These are phyloP conservation scores for Menidia menidia DNA, from an alignment of 2,797 vertebrate species.

Conservation along the genomic window DNA sequence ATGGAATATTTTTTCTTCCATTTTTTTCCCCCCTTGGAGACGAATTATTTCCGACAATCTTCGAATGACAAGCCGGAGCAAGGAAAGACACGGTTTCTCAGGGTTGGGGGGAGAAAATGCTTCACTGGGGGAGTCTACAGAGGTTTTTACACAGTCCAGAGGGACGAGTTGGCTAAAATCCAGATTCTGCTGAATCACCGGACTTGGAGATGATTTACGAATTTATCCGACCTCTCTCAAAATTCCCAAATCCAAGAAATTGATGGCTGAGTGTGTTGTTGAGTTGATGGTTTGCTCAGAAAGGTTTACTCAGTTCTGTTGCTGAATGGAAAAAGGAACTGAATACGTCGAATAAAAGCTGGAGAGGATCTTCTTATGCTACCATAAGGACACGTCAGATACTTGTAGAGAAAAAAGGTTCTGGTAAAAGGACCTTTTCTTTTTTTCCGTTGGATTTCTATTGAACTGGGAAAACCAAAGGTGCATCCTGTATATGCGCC, in stretches of 20 bases:
- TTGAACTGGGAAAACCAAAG: constrained; percentile 12
- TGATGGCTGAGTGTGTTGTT: not conserved
- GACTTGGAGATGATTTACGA: constrained; percentile 4
- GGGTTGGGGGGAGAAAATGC: constrained; percentile 26
- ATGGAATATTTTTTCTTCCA: not conserved
- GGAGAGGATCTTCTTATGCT: not conserved
- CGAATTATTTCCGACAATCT: constrained; percentile 4
- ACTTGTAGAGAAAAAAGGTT: constrained; percentile 40
- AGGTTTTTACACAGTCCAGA: constrained; percentile 37
- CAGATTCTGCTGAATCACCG: constrained; percentile 1
- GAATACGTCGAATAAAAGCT: not conserved
- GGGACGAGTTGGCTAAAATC: constrained; percentile 26
- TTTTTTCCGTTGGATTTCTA: constrained; percentile 4
- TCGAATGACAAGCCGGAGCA: constrained; percentile 24
- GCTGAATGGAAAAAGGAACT: not conserved
- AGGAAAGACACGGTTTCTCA: constrained; percentile 11
- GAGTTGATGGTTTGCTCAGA: no score
- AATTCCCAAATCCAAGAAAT: constrained; percentile 16
- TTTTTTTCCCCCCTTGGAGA: not conserved
- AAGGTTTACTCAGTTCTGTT: no score
- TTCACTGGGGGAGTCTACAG: constrained; percentile 36
- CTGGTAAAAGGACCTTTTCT: constrained; percentile 40
- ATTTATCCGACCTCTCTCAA: not conserved
- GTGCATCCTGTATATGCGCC: constrained; percentile 32
- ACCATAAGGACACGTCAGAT: not conserved